These are phyloP conservation scores for Xanthostigma xanthostigma DNA, from an alignment of 2,888 invertebrate genomes.

Conservation along the genomic window DNA sequence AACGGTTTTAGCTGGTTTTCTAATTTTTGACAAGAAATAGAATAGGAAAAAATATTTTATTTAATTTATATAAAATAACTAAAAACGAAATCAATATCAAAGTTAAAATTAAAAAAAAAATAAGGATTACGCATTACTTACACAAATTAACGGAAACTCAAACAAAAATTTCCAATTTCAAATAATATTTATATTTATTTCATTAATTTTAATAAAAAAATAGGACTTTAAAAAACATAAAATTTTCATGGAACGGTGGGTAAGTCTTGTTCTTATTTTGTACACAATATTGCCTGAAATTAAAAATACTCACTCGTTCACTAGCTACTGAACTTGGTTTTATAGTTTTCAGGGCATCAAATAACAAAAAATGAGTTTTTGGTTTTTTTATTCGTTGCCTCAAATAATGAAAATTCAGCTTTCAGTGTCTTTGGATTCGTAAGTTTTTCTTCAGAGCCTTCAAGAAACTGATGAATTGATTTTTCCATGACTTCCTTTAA, in stretches of 20 bases:
- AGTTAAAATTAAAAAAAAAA: background rate
- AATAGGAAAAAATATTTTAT: slow-evolving; percentile 4
- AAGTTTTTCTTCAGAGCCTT: no score
- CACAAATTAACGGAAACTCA: no score
- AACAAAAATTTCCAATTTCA: background rate
- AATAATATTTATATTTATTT: slow-evolving; percentile 5
- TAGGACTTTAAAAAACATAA: background rate
- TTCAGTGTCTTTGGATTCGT: no score
- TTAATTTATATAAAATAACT: slow-evolving; percentile 4
- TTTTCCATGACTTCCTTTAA: no score
- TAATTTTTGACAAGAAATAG: slow-evolving; percentile 3
- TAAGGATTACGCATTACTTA: background rate
- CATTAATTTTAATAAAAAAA: slow-evolving; percentile 1
- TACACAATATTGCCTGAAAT: slow-evolving; percentile 9
- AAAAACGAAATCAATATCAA: background rate
- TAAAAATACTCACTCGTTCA: slow-evolving; percentile 1
- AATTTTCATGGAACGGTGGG: background rate
- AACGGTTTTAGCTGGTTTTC: no score
- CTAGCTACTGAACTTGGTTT: slow-evolving; percentile 5
- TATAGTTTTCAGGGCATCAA: no score
- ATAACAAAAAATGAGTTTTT: no score
- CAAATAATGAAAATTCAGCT: no score
- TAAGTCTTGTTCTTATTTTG: slow-evolving; percentile 10
- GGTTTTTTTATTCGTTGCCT: no score
- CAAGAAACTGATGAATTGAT: no score